These are phyloP conservation scores for Leucosticte australis DNA, from an alignment of 2,113 vertebrate genomes.

Conservation along the genomic window DNA sequence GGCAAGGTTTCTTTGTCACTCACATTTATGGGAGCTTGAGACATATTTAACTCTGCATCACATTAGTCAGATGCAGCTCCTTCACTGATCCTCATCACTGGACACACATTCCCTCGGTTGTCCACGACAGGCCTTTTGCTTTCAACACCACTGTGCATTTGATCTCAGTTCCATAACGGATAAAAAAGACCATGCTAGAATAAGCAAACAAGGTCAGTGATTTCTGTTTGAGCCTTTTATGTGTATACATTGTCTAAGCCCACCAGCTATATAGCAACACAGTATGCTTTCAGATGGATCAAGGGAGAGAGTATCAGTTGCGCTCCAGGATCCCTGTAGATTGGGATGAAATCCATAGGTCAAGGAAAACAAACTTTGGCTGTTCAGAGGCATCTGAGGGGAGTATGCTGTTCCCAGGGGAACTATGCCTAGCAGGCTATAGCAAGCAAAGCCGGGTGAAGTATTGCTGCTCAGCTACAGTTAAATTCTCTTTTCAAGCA, in stretches of 20 bases:
- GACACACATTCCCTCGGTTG: not conserved
- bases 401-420: not conserved
- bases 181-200: not conserved
- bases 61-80: not conserved
- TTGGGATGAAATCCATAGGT: slow-evolving; percentile 27
- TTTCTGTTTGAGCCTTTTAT: not conserved
- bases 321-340: not conserved
- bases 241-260: not conserved
- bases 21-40: not conserved
- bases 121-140: not conserved
- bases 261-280: not conserved
- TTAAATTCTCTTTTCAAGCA: not conserved
- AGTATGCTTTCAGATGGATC: not conserved
- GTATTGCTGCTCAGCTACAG: not conserved
- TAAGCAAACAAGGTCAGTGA: not conserved
- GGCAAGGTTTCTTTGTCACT: not conserved
- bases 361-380: slow-evolving; percentile 1
- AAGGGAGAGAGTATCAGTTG: not conserved
- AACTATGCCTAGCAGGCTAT: not conserved
- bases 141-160: not conserved
- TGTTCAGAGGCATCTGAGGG: not conserved
- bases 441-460: not conserved
- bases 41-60: not conserved
- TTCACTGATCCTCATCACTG: not conserved
- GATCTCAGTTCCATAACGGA: not conserved